A percentile compares a stretch with the other conserved stretches of the same genome.
Evolutionary conservation across 2,888 invertebrate genomes (phyloP).

Genomic region (Pecten maximus): DNA sequence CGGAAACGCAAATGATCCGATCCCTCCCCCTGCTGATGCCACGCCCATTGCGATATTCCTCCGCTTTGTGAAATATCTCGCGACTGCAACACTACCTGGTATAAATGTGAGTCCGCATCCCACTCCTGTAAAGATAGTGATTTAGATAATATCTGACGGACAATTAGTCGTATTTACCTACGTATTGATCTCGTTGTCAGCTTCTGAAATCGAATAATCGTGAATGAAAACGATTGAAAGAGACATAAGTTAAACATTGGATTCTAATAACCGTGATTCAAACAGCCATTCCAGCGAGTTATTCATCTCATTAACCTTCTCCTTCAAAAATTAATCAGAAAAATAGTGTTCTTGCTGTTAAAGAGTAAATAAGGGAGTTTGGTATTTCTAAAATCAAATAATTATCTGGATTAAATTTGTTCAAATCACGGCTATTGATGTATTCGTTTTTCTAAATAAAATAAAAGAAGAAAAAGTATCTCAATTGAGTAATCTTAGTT

Average conservation of each 20-base stretch:
- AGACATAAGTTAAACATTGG: not conserved
- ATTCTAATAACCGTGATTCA: too few species aligned
- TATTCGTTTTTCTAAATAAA: too few species aligned
- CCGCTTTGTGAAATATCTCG: conserved; percentile 49
- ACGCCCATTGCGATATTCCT: conserved; percentile 50
- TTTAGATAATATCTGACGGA: conserved; percentile 43
- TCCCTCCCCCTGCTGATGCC: conserved; percentile 52
- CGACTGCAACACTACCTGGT: conserved; percentile 52
- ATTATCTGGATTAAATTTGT: too few species aligned
- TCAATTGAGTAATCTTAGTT: too few species aligned
- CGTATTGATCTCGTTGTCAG: not conserved
- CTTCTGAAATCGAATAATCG: not conserved
- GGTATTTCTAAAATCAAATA: too few species aligned
- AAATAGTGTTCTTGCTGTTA: too few species aligned
- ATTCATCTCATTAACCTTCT: too few species aligned
- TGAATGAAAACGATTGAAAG: not conserved
- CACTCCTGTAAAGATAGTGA: conserved; percentile 41
- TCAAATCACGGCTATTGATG: too few species aligned
- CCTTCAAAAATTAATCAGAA: too few species aligned
- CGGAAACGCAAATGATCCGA: conserved; percentile 52
- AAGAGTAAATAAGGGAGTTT: too few species aligned
- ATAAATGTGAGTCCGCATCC: conserved; percentile 53
- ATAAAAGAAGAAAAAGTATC: too few species aligned
- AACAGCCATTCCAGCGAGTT: too few species aligned
- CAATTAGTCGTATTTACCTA: not conserved